A percentile compares a stretch with the other conserved stretches of the same genome.
These are phyloP conservation scores for Neoarius graeffei DNA, from an alignment of 2,113 vertebrate species.

Conservation along the genomic window DNA sequence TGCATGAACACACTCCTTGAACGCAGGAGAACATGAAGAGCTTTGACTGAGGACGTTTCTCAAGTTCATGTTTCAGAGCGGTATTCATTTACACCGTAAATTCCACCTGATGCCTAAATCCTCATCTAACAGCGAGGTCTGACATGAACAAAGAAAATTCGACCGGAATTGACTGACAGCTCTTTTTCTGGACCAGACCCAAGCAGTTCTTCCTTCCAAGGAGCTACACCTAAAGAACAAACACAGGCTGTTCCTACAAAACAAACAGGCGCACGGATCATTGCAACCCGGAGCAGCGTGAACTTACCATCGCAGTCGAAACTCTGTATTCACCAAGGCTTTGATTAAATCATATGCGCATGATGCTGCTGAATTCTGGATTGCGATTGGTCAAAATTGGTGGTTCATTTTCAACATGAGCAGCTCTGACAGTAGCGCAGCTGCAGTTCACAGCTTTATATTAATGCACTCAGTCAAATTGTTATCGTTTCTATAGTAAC, in stretches of 20 bases:
- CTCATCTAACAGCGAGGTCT: not conserved
- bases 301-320: not conserved
- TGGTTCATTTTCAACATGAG: not conserved
- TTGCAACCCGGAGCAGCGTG: not conserved
- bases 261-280: constrained; percentile 46
- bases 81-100: not conserved
- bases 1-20: not conserved
- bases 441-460: not conserved
- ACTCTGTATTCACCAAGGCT: not conserved
- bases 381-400: not conserved
- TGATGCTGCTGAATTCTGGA: not conserved
- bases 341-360: not conserved
- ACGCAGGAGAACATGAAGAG: not conserved
- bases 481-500: not conserved
- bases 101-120: not conserved
- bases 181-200: constrained; percentile 24
- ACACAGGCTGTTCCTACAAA: constrained; percentile 63
- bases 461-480: too few relatives aligned
- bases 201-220: constrained; percentile 5
- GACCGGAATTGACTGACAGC: not conserved
- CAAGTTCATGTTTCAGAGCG: not conserved
- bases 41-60: not conserved
- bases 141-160: not conserved
- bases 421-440: not conserved
- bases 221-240: constrained; percentile 68